Evolutionary conservation across 2,113 vertebrate genomes (phyloP).

Genomic region (Hippocampus zosterae): DNA sequence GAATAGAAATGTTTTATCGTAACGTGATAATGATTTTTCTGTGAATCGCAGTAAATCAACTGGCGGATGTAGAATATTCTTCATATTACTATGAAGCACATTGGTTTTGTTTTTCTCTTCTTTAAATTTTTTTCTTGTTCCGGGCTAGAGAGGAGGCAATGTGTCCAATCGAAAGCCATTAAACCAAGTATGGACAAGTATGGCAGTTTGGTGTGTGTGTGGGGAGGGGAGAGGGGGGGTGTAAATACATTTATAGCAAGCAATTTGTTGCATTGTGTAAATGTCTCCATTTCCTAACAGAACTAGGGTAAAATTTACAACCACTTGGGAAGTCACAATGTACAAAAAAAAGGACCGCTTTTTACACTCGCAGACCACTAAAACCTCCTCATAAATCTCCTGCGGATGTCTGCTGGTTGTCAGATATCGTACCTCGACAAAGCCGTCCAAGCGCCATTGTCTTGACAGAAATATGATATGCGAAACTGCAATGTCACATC

Average conservation of each 20-base stretch:
- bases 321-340: conserved; percentile 89
- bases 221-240: too few relatives aligned
- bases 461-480: conserved; percentile 97
- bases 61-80: background rate
- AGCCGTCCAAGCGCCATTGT: conserved; percentile 90
- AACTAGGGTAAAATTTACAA: conserved; percentile 87
- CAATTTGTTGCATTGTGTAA: conserved; percentile 90
- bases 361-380: conserved; percentile 80
- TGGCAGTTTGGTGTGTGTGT: too few relatives aligned
- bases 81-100: background rate
- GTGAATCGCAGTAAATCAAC: too few relatives aligned
- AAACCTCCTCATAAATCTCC: conserved; percentile 89
- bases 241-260: conserved; percentile 89
- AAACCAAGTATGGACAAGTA: too few relatives aligned
- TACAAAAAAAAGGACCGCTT: conserved; percentile 87
- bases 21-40: too few relatives aligned
- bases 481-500: conserved; percentile 96
- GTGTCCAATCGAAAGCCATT: conserved; percentile 4
- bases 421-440: conserved; percentile 90
- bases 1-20: too few relatives aligned
- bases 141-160: conserved; percentile 20
- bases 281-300: conserved; percentile 85
- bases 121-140: conserved; percentile 8
- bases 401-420: conserved; percentile 87
- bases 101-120: background rate